A percentile compares a stretch with the other conserved stretches of the same genome.
Evolutionary conservation across 2,797 vertebrate genomes (phyloP).

Genomic region (Cercopithecus hamlyni): DNA sequence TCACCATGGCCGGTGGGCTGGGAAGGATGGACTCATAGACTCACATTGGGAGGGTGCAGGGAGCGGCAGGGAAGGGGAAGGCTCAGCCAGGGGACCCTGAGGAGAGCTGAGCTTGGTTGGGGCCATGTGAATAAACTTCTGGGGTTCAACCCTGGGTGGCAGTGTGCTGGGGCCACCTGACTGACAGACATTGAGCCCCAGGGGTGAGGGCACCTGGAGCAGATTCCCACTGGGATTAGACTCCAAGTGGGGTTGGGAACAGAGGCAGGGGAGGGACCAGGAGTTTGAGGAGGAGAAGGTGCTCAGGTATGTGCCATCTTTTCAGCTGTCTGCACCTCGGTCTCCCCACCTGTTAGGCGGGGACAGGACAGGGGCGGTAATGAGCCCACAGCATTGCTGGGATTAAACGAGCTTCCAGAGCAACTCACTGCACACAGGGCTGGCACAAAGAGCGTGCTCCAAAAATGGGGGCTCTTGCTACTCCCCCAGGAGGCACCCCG

Average conservation of each 20-base stretch:
- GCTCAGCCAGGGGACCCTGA: not conserved
- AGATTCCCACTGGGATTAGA: not conserved
- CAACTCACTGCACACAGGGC: not conserved
- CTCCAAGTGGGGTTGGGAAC: not conserved
- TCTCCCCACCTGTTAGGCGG: not conserved
- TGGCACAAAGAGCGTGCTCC: not conserved
- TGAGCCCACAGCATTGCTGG: not conserved
- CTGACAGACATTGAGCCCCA: not conserved
- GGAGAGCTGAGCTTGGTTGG: not conserved
- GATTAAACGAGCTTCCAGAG: not conserved
- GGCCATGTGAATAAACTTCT: not conserved
- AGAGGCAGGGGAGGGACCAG: not conserved
- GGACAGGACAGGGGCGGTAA: not conserved
- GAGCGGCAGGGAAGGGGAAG: not conserved
- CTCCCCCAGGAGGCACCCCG: not conserved
- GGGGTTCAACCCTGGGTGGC: not conserved
- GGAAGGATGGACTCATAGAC: too few relatives aligned
- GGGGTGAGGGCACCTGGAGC: not conserved
- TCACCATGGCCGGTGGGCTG: not conserved
- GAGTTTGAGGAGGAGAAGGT: not conserved
- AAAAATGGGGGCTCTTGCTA: not conserved
- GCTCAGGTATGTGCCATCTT: not conserved
- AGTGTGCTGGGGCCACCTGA: not conserved
- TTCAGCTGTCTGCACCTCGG: not conserved
- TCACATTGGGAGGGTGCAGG: fast-evolving